A percentile compares a stretch with the other conserved stretches of the same genome.
Evolutionary conservation across 2,888 invertebrate species (phyloP).

Genomic region (Rhingia campestris): DNA sequence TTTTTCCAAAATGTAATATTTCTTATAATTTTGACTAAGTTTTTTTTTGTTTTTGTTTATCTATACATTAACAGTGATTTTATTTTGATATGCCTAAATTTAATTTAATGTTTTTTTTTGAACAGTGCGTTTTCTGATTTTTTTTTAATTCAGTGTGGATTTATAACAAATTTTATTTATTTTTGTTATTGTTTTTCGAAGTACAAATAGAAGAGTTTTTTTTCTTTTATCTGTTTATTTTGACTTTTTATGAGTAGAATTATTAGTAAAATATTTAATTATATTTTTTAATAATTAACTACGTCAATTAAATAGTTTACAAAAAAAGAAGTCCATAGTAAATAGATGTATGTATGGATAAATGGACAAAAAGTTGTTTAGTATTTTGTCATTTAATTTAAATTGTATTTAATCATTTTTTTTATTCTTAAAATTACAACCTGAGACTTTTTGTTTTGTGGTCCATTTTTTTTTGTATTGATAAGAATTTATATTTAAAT

Average conservation of each 20-base stretch:
- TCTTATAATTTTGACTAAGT: slow-evolving; percentile 72
- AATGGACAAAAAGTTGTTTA: slow-evolving; percentile 63
- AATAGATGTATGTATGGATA: slow-evolving; percentile 65
- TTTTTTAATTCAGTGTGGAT: slow-evolving; percentile 57
- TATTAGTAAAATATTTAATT: slow-evolving; percentile 52
- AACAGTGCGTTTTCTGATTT: slow-evolving; percentile 44
- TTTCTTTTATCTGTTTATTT: slow-evolving; percentile 24
- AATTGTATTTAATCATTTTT: slow-evolving; percentile 47
- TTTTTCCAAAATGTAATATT: slow-evolving; percentile 71
- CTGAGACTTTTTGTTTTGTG: slow-evolving; percentile 71
- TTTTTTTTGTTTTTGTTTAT: slow-evolving; percentile 70
- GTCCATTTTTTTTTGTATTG: slow-evolving; percentile 52
- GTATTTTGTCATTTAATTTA: slow-evolving; percentile 49
- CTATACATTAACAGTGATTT: slow-evolving; percentile 80
- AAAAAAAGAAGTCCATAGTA: slow-evolving; percentile 69
- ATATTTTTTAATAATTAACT: slow-evolving; percentile 62
- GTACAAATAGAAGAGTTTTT: slow-evolving; percentile 59
- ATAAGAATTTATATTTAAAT: slow-evolving; percentile 49
- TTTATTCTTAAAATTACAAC: slow-evolving; percentile 71
- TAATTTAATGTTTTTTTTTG: slow-evolving; percentile 52
- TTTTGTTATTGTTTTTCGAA: slow-evolving; percentile 59
- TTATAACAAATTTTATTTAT: slow-evolving; percentile 49
- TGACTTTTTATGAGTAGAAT: slow-evolving; percentile 61
- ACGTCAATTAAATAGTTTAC: slow-evolving; percentile 63
- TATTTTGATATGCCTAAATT: slow-evolving; percentile 74